Evolutionary conservation across 2,113 vertebrate species (phyloP).

Genomic region (Pyxicephalus adspersus): DNA sequence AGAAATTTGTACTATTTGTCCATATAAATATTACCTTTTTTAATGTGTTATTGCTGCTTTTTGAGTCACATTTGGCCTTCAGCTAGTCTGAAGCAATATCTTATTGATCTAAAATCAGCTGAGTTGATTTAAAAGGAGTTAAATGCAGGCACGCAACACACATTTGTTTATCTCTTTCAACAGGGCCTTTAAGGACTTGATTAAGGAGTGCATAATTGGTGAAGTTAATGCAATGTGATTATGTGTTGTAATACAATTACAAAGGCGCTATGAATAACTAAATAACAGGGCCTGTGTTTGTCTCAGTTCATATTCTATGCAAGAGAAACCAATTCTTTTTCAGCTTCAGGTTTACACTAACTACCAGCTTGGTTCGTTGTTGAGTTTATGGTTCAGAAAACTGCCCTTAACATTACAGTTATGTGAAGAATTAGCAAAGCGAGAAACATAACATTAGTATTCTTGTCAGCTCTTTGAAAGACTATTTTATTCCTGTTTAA

Average conservation of each 20-base stretch:
- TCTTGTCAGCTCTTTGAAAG: too few species aligned
- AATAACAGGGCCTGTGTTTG: not conserved
- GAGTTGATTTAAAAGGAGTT: conserved; percentile 31
- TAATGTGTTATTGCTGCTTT: conserved; percentile 9
- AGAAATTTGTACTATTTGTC: too few species aligned
- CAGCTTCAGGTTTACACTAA: not conserved
- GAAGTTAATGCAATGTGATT: conserved; percentile 14
- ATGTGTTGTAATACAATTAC: conserved; percentile 2
- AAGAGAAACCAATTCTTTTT: not conserved
- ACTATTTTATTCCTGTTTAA: too few species aligned
- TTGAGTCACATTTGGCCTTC: not conserved
- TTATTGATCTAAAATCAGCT: conserved; percentile 38
- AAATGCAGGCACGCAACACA: not conserved
- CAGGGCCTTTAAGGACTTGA: conserved; percentile 42
- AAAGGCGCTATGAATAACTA: not conserved
- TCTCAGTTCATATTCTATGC: too few species aligned
- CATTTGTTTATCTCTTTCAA: conserved; percentile 37
- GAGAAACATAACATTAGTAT: too few species aligned
- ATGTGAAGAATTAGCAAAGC: too few species aligned
- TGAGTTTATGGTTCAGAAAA: too few species aligned
- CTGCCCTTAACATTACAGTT: too few species aligned
- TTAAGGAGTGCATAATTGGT: conserved; percentile 26
- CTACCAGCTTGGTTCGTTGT: too few species aligned
- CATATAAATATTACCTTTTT: not conserved
- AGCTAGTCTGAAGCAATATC: conserved; percentile 39